Percentiles rank a stretch among this genome's conserved stretches.
Conservation (phyloP, 2,888 invertebrate genomes). For the Zhuqinia jingwanae region DNA sequence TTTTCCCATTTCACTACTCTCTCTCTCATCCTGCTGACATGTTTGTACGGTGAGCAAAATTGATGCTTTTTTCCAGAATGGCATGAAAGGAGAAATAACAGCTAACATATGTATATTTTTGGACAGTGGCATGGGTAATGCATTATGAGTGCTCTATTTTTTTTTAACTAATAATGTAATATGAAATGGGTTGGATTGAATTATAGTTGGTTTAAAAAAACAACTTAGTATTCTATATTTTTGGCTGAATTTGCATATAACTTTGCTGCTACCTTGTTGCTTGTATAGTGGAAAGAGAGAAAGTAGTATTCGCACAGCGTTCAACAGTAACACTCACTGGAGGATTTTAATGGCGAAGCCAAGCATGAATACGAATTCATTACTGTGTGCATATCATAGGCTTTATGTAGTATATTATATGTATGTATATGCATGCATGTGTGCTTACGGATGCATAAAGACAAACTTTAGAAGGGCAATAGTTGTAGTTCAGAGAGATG, state of each 20-base stretch:
- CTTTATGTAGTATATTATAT: too few relatives aligned
- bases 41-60: constrained; percentile 17
- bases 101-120: too few relatives aligned
- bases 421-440: too few relatives aligned
- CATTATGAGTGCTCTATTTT: not conserved
- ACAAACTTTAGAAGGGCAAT: too few relatives aligned
- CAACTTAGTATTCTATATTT: not conserved
- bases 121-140: too few relatives aligned
- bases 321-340: not conserved
- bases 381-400: not conserved
- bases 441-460: not conserved
- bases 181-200: not conserved
- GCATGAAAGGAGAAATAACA: not conserved
- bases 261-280: constrained; percentile 26
- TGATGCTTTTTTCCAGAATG: not conserved
- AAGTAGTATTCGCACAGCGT: not conserved
- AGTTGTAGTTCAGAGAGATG: too few relatives aligned
- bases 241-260: constrained; percentile 3
- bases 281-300: not conserved
- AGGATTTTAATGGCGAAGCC: not conserved
- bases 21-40: constrained; percentile 10
- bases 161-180: not conserved
- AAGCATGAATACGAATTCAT: not conserved
- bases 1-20: not conserved
- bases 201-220: not conserved